A percentile compares a stretch with the other conserved stretches of the same genome.
These are phyloP conservation scores for Endomychus coccineus DNA, from an alignment of 2,888 invertebrate species.

Conservation along the genomic window DNA sequence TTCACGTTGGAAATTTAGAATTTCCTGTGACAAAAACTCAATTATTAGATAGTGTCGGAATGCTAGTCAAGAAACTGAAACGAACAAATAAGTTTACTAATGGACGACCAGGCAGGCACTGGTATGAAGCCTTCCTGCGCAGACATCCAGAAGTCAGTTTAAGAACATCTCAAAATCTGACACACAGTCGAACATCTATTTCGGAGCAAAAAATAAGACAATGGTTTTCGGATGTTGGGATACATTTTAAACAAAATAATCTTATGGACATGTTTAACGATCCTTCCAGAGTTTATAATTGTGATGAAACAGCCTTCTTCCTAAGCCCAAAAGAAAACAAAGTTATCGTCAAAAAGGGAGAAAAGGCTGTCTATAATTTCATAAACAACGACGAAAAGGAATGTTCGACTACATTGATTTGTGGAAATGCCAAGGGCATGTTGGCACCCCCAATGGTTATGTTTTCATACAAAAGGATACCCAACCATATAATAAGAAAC, in stretches of 20 bases:
- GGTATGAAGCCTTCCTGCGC: slow-evolving; percentile 33
- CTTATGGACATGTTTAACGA: slow-evolving; percentile 7
- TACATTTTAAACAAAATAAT: slow-evolving; percentile 11
- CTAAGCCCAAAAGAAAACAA: slow-evolving; percentile 17
- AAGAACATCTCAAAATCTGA: slow-evolving; percentile 30
- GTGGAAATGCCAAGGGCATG: slow-evolving; percentile 25
- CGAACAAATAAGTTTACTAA: slow-evolving; percentile 26
- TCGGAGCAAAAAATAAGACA: slow-evolving; percentile 26
- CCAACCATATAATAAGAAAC: too few species aligned
- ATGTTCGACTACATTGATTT: slow-evolving; percentile 27
- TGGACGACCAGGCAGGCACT: slow-evolving; percentile 32
- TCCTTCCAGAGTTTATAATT: slow-evolving; percentile 16
- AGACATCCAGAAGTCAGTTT: slow-evolving; percentile 30
- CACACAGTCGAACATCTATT: slow-evolving; percentile 23
- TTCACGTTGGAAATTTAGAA: slow-evolving; percentile 25
- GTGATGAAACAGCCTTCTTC: slow-evolving; percentile 20
- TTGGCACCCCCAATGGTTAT: slow-evolving; percentile 24
- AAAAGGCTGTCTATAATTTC: slow-evolving; percentile 18
- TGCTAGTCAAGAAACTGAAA: slow-evolving; percentile 20
- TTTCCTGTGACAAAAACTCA: slow-evolving; percentile 33
- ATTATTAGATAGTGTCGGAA: slow-evolving; percentile 28
- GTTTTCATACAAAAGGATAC: slow-evolving; percentile 31
- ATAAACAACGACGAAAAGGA: slow-evolving; percentile 23
- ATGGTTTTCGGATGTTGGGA: slow-evolving; percentile 24
- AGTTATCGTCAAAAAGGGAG: slow-evolving; percentile 18